Percentiles rank a stretch among this genome's conserved stretches.
These are phyloP conservation scores for Nephrotoma guestfalica DNA, from an alignment of 2,888 invertebrate species.

Conservation along the genomic window DNA sequence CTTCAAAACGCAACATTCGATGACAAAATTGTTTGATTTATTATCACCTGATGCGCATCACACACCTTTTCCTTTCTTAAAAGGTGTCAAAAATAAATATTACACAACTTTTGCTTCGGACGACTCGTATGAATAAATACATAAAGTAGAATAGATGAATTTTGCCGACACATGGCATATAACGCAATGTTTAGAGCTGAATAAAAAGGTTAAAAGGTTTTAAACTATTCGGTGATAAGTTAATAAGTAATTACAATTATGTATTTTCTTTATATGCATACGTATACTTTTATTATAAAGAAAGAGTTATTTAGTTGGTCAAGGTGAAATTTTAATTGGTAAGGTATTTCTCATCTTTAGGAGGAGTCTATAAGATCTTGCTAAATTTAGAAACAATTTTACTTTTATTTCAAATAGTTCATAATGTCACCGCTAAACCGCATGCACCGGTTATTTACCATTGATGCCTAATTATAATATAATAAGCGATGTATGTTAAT, in stretches of 20 bases:
- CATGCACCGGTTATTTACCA: neutral
- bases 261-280: neutral
- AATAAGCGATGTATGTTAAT: neutral
- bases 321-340: neutral
- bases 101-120: too few relatives aligned
- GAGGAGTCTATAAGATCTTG: neutral
- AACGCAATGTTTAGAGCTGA: too few relatives aligned
- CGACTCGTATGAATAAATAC: too few relatives aligned
- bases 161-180: too few relatives aligned
- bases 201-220: too few relatives aligned
- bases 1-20: too few relatives aligned
- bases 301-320: neutral
- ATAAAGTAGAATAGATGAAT: too few relatives aligned
- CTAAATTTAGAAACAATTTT: neutral
- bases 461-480: neutral
- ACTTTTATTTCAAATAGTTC: neutral
- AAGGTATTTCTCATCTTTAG: neutral
- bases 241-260: neutral
- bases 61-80: too few relatives aligned
- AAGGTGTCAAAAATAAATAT: too few relatives aligned
- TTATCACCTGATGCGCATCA: too few relatives aligned
- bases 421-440: neutral
- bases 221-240: too few relatives aligned
- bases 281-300: neutral
- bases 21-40: too few relatives aligned